A percentile compares a stretch with the other conserved stretches of the same genome.
Evolutionary conservation across 2,888 invertebrate species (phyloP).

Genomic region (Hirtodrosophila duncani): DNA sequence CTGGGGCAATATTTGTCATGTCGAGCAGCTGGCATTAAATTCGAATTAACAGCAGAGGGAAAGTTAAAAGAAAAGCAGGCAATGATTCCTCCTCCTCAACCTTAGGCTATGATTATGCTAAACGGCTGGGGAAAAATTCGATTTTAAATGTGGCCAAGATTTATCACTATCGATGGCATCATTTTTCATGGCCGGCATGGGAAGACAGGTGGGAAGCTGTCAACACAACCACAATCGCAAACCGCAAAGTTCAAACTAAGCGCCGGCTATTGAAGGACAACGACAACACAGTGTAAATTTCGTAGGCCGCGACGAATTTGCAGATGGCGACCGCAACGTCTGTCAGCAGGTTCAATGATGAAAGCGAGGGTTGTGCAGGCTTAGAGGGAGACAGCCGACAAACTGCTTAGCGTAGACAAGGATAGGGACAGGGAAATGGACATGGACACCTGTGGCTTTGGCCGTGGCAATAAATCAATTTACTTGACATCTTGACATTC

Average conservation of each 20-base stretch:
- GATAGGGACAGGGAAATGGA: slow-evolving; percentile 18
- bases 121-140: slow-evolving; percentile 46
- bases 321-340: slow-evolving; percentile 54
- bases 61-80: slow-evolving; percentile 16
- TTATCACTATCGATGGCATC: slow-evolving; percentile 59
- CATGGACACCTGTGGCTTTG: slow-evolving; percentile 61
- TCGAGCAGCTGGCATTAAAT: slow-evolving; percentile 56
- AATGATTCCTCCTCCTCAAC: neutral
- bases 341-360: too few species aligned
- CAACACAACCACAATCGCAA: slow-evolving; percentile 33
- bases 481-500: slow-evolving; percentile 51
- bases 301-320: slow-evolving; percentile 44
- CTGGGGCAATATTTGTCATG: slow-evolving; percentile 54
- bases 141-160: slow-evolving; percentile 51
- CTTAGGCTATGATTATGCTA: slow-evolving; percentile 28
- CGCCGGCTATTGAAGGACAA: slow-evolving; percentile 37
- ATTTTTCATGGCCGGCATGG: too few species aligned
- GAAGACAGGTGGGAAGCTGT: slow-evolving; percentile 6
- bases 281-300: slow-evolving; percentile 50
- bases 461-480: slow-evolving; percentile 57
- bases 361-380: slow-evolving; percentile 34
- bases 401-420: slow-evolving; percentile 6
- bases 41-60: slow-evolving; percentile 58
- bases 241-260: slow-evolving; percentile 42
- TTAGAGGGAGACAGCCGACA: slow-evolving; percentile 32